Evolutionary conservation across 2,113 vertebrate species (phyloP).

Genomic region (Nipponia nippon): DNA sequence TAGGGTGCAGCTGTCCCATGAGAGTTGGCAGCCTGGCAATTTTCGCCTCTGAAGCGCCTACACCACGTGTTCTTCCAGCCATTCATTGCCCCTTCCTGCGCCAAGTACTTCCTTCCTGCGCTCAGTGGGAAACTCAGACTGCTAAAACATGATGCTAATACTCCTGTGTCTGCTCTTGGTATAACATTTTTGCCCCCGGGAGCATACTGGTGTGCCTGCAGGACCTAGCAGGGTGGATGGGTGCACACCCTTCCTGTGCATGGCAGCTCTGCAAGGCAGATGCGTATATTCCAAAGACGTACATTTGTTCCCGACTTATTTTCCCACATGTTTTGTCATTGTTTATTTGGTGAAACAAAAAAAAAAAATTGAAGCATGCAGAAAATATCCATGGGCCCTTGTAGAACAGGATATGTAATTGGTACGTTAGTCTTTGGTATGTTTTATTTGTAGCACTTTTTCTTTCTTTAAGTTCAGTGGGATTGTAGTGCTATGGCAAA

Average conservation of each 20-base stretch:
- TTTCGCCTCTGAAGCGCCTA: not conserved
- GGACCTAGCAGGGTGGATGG: not conserved
- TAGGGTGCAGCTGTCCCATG: not conserved
- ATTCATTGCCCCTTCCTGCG: not conserved
- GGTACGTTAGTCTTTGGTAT: not conserved
- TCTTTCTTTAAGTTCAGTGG: not conserved
- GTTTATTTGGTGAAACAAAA: not conserved
- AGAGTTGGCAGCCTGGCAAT: not conserved
- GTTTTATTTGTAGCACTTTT: not conserved
- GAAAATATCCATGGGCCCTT: not conserved
- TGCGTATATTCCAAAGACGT: accelerated
- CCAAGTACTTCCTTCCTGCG: not conserved
- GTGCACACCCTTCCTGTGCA: not conserved
- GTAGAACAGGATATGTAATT: not conserved
- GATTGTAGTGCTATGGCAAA: not conserved
- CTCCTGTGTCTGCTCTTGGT: not conserved
- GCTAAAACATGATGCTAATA: not conserved
- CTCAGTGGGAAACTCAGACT: not conserved
- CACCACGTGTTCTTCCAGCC: accelerated
- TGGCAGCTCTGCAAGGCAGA: not conserved
- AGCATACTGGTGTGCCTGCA: not conserved
- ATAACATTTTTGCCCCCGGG: not conserved
- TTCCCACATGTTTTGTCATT: not conserved
- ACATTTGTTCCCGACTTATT: not conserved
- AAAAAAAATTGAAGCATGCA: not conserved